Evolutionary conservation across 1,140 invertebrate species (phyloP).

Genomic region (Diachasmimorpha longicaudata): DNA sequence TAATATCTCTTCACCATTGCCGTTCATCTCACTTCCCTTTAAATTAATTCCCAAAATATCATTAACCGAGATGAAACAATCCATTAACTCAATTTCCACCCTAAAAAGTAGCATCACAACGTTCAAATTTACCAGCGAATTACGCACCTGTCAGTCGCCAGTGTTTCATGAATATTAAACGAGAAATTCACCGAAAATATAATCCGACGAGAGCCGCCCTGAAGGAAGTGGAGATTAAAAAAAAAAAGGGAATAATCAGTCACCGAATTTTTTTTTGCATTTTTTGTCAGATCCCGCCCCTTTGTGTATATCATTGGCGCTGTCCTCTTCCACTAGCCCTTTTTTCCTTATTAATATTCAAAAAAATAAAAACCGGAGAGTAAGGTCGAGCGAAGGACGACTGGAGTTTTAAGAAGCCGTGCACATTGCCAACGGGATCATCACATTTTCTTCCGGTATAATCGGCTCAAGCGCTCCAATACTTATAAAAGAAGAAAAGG

Average conservation of each 20-base stretch:
- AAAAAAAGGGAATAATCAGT: background rate
- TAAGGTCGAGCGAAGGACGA: slow-evolving; percentile 45
- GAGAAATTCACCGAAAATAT: background rate
- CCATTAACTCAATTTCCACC: background rate
- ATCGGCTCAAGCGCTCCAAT: slow-evolving; percentile 2
- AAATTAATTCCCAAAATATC: too few species aligned
- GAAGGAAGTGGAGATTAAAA: background rate
- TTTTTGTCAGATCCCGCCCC: background rate
- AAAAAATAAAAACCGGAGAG: slow-evolving; percentile 41
- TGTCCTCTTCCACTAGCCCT: background rate
- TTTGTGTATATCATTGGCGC: background rate
- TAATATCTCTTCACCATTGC: too few species aligned
- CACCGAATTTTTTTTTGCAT: too few species aligned
- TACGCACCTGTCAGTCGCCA: background rate
- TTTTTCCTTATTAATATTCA: slow-evolving; percentile 48
- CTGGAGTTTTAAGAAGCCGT: slow-evolving; percentile 10
- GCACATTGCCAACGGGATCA: background rate
- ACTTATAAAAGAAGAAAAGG: background rate
- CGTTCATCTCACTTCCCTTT: too few species aligned
- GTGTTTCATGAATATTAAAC: slow-evolving; percentile 6
- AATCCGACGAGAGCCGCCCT: background rate
- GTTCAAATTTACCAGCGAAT: background rate
- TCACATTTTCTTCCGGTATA: background rate
- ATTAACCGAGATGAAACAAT: too few species aligned
- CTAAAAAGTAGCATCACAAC: background rate